Evolutionary conservation across 1,140 invertebrate species (phyloP), one percentile per base, ranked within the genome.

Genomic region (Elymnias hypermnestra): DNA sequence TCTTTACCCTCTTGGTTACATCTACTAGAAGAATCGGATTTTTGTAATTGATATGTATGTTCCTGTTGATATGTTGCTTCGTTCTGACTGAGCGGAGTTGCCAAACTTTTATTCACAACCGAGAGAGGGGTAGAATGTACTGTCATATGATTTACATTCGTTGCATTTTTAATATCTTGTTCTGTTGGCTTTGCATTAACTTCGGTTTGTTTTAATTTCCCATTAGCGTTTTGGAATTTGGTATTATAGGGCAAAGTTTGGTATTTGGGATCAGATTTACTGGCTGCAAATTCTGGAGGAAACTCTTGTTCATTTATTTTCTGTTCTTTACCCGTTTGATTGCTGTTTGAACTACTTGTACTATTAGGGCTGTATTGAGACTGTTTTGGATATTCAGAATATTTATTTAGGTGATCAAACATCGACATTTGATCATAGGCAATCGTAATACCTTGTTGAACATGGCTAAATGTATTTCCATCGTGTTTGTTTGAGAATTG

Each of bases 251-350:
- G 95, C 71, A 97, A 88, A 10, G 95, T 96, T 86, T 98, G 95
- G 88, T 97, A 97, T 82, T 97, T 97, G 0, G 95, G 94, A 78
- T 97, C 95, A 35, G 93, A 94, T 82, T 97, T 97, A 59, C 91
- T 93, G n/a, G 81, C 83, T 31, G 83, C 86, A 49, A 87, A 87
- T 57, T 87, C 86, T 17, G 86, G 86, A 8, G 82, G 65, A 54
- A 87, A 87, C 61, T 87, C 86, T 67, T 87, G 85, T 60, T 87
- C 82, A 48, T 81, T 84, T 38, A 81, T 82, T 71, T 82, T 85
- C n/a, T 71, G 55, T 46, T 85, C 79, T 67, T 81, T 84, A 35
- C 64, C 69, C 38, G 71, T 75, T 78, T 77, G 81, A 39, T 81
- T 86, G 56, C 77, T 86, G 50, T 76, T 86, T 26, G 78, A 77